Base-by-base conservation (phyloP, 2,888 invertebrate species). In the Drosophila picticornis region DNA sequence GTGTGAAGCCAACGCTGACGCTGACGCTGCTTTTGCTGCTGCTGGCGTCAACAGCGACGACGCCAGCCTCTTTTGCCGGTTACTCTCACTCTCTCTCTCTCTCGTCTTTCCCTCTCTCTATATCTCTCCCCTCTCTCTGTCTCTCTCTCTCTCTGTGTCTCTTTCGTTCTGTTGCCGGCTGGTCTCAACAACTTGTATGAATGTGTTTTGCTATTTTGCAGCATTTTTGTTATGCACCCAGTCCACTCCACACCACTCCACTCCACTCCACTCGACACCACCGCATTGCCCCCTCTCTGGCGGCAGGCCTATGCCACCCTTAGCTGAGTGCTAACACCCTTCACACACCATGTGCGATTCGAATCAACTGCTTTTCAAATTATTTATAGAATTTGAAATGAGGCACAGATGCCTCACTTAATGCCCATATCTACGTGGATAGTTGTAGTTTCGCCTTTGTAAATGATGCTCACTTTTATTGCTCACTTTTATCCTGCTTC, bases 371-470 rank as follows among this genome's bases (percentile, higher is more conserved):
- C 88, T 89, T 89, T 89, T 72, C 63, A 84, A 85, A 87, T 90
- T 85, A 85, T 85, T 85, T 87, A 85, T 85, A 90, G 85, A 85
- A 85, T 85, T 90, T 87, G n/a, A 79, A 87, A 90, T 91, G 72
- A 82, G 75, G 66, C 80, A 34, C 72, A 74, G 61, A 63, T 81
- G 83, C 65, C 61, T 72, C 72, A 57, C 40, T 48, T 62, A 59
- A 48, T 25, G 38, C 22, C 56, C 72, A 72, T 62, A 72, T 67
- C 57, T 19, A 71, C 29, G 59, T 32, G 38, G 31, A 67, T 70
- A 55, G 51, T 51, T 72, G 67, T 61, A 62, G 46, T 68, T 50
- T 48, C 60, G 11, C 65, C 51, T 72, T 71, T 34, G 50, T 70
- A 68, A 86, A 84, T 85, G 79, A 90, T 89, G 84, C 88, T 80